Base-by-base conservation (phyloP, 2,888 invertebrate genomes). In the Adelognathus sp. region DNA sequence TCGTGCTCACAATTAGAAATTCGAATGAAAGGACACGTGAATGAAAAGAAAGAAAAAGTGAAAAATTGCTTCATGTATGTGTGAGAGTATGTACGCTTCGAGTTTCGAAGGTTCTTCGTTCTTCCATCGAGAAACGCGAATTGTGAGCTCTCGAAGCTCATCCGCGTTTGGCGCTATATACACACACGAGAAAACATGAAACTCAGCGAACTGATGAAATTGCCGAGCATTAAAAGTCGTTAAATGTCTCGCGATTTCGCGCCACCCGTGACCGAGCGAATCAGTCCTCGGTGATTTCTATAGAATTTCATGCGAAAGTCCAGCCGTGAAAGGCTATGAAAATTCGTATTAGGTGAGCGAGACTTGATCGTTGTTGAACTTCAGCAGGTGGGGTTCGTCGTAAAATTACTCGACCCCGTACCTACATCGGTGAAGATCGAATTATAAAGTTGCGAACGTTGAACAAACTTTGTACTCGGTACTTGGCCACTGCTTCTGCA, bases 371-470 rank as follows among this genome's bases (percentile, higher is more conserved):
- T 82, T 79, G 79, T n/a, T 58, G 81, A 87, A 88, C 85, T 88
- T 86, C 80, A 81, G 84, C 85, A 82, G 83, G 85, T 84, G 83
- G n/a, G n/a, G 83, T 80, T 82, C 81, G 80, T 85, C 81, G 83
- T 86, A 88, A 88, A 58, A 88, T 87, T 86, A 87, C 84, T 85
- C 72, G 70, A 69, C 50, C 71, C 69, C 69, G 64, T 76, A 79
- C 52, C 67, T 74, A 74, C 82, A 81, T 82, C 79, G 82, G 79
- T 83, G 80, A 82, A 86, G 86, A 89, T 89, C 86, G 86, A 90
- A 89, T 90, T 90, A 90, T 88, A 85, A 90, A 90, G 90, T 90
- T 90, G n/a, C n/a, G 85, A 87, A 88, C 86, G 86, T 87, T 88
- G 86, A 7, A 9, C 84, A 84, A 88, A 88, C 88, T 89, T 88